Base-by-base conservation (phyloP, 2,797 vertebrate species). In the Tenualosa ilisha region DNA sequence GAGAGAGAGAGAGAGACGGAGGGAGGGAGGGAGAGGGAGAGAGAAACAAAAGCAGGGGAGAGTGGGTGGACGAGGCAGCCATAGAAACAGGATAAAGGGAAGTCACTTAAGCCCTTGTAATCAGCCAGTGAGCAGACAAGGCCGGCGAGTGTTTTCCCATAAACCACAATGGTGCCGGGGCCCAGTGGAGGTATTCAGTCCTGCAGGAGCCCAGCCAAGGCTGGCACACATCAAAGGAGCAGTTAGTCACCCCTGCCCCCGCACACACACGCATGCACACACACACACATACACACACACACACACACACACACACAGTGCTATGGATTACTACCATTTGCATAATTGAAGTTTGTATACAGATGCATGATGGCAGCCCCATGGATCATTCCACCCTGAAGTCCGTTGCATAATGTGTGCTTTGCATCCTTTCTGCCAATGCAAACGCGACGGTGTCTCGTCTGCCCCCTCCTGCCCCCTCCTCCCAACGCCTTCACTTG, bases 311-410 rank as follows among this genome's bases (percentile, higher is more conserved):
- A 72, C 65, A 72, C 65, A 72, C 92, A 94, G 93, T 93, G 93
- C 92, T 91, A 93, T 91, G 90, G 93, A 93, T 93, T 93, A 93
- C 89, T 93, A 93, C 89, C 90, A 94, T 96, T 96, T 95, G 94
- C 94, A 95, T 96, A 95, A 95, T 94, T 95, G 93, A 94, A 94
- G 93, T 95, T 95, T 94, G 94, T 95, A 93, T 94, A 93, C 94
- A 95, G 92, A 93, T 92, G 91, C 94, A 94, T 92, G 93, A 92
- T 90, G 92, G 91, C 89, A 89, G 91, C 89, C 91, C 92, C 93
- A 95, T 95, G 95, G 92, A 94, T 96, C 90, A 89, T 91, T 89
- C 91, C 92, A 91, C 91, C 92, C 90, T 91, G 94, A 93, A 92
- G 92, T 92, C 89, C 89, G 90, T 94, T 94, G 93, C 94, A 94